A percentile compares a stretch with the other conserved stretches of the same genome.
phyloP scores from a whole-genome alignment of 1,140 invertebrate species.

The Drosophila subpulchrella region DNA sequence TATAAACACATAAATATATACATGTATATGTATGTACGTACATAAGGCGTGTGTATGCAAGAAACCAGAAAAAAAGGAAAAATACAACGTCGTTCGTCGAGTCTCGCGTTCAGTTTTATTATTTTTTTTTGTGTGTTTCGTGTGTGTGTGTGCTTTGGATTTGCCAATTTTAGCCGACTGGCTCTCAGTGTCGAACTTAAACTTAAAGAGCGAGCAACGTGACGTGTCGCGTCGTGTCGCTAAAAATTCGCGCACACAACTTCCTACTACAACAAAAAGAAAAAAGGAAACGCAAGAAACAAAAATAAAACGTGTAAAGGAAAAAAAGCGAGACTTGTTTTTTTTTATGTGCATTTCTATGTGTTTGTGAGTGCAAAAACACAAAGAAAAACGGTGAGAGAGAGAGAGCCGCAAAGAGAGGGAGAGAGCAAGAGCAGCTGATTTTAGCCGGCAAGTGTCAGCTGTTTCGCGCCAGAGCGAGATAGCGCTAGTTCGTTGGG shows the following conservation, averaged over 20 bases:
- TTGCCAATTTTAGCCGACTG: constrained; percentile 78
- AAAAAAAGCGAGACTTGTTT: constrained; percentile 35
- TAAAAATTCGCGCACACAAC: constrained; percentile 65
- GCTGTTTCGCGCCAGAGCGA: constrained; percentile 48
- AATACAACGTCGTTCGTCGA: constrained; percentile 27
- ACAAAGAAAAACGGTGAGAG: constrained; percentile 8
- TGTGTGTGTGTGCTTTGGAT: constrained; percentile 53
- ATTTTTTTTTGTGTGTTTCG: constrained; percentile 29
- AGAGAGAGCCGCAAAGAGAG: constrained; percentile 1
- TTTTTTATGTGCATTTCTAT: constrained; percentile 35
- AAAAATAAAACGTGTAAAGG: constrained; percentile 8
- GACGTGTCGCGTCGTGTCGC: constrained; percentile 79
- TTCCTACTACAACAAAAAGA: constrained; percentile 58
- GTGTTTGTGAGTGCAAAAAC: constrained; percentile 21
- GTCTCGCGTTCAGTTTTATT: constrained; percentile 37
- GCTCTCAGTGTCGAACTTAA: constrained; percentile 80
- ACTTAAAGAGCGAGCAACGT: constrained; percentile 82
- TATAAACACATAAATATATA: constrained; percentile 2
- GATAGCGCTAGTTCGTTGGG: neutral
- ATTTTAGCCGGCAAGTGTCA: constrained; percentile 78
- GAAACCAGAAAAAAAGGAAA: constrained; percentile 42
- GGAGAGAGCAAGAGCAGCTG: constrained; percentile 57
- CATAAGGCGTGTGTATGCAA: constrained; percentile 17
- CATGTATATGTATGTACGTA: constrained; percentile 14
- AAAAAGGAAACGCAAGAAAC: constrained; percentile 17